A percentile compares a stretch with the other conserved stretches of the same genome.
phyloP scores from a whole-genome alignment of 2,888 invertebrate species.

The Cosmorhoe ocellata region DNA sequence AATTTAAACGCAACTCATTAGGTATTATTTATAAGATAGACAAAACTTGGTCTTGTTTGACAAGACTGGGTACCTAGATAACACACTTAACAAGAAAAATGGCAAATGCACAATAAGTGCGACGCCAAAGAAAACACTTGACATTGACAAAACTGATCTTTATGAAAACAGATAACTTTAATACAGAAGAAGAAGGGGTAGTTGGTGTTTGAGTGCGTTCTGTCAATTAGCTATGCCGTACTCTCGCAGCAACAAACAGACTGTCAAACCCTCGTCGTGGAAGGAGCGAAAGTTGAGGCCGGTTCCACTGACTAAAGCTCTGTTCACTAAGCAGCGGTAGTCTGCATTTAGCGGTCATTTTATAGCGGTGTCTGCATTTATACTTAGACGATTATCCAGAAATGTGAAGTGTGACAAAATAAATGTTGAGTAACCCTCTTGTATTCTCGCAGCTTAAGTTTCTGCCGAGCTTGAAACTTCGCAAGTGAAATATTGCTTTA shows the following conservation, averaged over 20 bases:
- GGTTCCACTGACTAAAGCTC: slow-evolving; percentile 8
- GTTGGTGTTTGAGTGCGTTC: background rate
- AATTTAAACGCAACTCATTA: too few species aligned
- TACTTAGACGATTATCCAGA: background rate
- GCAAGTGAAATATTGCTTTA: slow-evolving; percentile 22
- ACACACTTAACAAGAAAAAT: too few species aligned
- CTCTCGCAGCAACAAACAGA: slow-evolving; percentile 19
- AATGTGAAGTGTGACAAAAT: slow-evolving; percentile 3
- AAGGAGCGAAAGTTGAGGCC: slow-evolving; percentile 23
- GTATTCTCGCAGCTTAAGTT: background rate
- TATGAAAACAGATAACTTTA: too few species aligned
- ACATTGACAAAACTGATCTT: too few species aligned
- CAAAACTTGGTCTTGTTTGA: too few species aligned
- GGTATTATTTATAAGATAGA: too few species aligned
- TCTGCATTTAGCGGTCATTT: too few species aligned
- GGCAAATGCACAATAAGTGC: too few species aligned
- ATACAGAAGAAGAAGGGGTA: too few species aligned
- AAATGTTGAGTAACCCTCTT: slow-evolving; percentile 4
- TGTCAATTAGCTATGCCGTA: slow-evolving; percentile 18
- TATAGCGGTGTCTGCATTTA: too few species aligned
- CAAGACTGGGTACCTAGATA: too few species aligned
- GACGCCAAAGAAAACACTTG: too few species aligned
- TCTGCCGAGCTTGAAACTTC: slow-evolving; percentile 1
- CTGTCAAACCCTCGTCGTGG: slow-evolving; percentile 7
- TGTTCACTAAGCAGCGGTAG: background rate